Conservation (phyloP, 1,140 invertebrate genomes). For the Armadillidium nasatum region DNA sequence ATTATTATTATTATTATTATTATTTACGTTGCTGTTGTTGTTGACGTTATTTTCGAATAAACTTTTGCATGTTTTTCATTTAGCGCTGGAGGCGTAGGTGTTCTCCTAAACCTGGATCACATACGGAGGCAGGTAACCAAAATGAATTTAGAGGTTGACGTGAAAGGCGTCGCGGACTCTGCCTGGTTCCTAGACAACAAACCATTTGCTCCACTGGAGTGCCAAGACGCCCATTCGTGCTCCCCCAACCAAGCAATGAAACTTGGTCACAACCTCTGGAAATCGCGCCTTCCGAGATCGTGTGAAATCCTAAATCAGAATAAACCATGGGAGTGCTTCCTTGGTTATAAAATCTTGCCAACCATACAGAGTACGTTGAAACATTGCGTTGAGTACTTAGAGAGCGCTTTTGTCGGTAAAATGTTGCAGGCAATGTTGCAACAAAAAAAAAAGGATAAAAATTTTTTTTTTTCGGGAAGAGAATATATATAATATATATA, state of each 20-base stretch:
- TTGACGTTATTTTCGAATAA: no score
- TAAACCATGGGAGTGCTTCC: constrained; percentile 86
- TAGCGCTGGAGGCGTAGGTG: constrained; percentile 81
- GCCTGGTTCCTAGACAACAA: constrained; percentile 90
- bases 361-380: constrained; percentile 66
- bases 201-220: constrained; percentile 57
- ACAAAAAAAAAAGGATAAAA: no score
- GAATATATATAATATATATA: no score
- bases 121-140: constrained; percentile 60
- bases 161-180: constrained; percentile 78
- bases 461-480: no score
- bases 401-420: no score
- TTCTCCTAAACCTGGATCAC: constrained; percentile 81
- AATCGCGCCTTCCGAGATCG: constrained; percentile 67
- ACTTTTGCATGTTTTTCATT: background rate
- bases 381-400: no score
- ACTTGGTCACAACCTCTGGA: constrained; percentile 73
- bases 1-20: no score
- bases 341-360: constrained; percentile 83
- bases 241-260: constrained; percentile 35
- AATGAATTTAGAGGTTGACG: constrained; percentile 57
- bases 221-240: constrained; percentile 49
- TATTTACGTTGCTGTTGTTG: no score
- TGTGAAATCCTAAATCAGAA: constrained; percentile 63
- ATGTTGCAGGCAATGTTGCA: no score